These are phyloP conservation scores for Noctilio leporinus DNA, from an alignment of 2,113 vertebrate genomes.

Conservation along the genomic window DNA sequence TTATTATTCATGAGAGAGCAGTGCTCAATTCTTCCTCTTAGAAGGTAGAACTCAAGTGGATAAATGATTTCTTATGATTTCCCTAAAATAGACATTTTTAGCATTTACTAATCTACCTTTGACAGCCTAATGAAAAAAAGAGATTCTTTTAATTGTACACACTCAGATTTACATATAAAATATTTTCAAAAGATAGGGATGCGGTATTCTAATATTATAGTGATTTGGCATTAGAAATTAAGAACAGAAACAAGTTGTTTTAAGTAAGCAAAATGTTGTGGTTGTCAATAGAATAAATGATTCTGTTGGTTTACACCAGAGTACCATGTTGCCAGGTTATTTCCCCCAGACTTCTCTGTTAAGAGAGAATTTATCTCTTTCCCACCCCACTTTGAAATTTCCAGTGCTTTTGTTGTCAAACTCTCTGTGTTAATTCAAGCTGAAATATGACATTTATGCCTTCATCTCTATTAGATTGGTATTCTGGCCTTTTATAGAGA, in stretches of 20 bases:
- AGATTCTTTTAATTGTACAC: not conserved
- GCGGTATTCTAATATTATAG: not conserved
- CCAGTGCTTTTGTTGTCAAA: slow-evolving; percentile 7
- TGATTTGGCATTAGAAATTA: slow-evolving; percentile 22
- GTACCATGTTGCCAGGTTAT: not conserved
- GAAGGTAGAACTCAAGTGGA: not conserved
- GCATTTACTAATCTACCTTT: not conserved
- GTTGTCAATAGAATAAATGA: not conserved
- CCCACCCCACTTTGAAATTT: not conserved
- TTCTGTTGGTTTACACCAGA: not conserved
- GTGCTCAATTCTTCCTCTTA: not conserved
- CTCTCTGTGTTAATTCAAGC: not conserved
- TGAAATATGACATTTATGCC: not conserved
- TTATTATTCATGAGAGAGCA: not conserved
- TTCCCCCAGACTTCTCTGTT: not conserved
- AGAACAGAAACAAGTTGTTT: not conserved
- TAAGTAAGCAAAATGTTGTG: not conserved
- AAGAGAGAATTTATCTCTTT: not conserved
- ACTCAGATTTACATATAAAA: not conserved
- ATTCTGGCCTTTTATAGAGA: slow-evolving; percentile 4
- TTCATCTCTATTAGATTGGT: not conserved
- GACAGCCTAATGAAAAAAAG: not conserved
- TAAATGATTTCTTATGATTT: slow-evolving; percentile 2
- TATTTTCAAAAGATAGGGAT: not conserved
- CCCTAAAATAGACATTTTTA: not conserved